Base-by-base conservation (phyloP, 2,797 vertebrate genomes). In the Schizothorax lantsangensis region DNA sequence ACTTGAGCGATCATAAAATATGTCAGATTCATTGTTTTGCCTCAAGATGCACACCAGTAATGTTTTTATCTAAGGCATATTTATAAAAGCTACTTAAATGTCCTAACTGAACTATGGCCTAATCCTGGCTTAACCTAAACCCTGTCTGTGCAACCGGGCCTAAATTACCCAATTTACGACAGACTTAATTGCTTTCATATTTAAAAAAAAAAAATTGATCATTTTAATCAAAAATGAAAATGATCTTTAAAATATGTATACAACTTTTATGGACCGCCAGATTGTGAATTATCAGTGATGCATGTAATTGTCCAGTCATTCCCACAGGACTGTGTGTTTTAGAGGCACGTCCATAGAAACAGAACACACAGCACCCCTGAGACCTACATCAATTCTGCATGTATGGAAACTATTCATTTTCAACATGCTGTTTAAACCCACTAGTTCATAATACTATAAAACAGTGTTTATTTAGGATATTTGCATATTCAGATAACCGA, bases 301-400 rank as follows among this genome's bases (percentile, higher is more conserved):
- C 75, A 47, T 79, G 49, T 33, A 54, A 85, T 79, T 66, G 23
- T 23, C 21, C 33, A 82, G n/a, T 57, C 72, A 75, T 91, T 93
- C 92, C 93, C 79, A 54, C 69, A 87, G 93, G 88, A 87, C 64
- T 87, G 73, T 75, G 2, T 94, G 93, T 94, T 94, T 94, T 91
- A 89, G 83, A 87, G 88, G 87, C 81, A 66, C 88, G 0, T 91
- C 93, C 94, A 94, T 94, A 92, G 93, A 84, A 92, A 95, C 92
- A 71, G 52, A 52, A 81, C 86, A 88, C 52, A 66, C 23, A 45
- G 66, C 45, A 74, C 74, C 72, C 77, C 5, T 15, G 87, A 87
- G 85, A 82, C 77, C 71, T 73, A 1, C 40, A 71, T 14, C 33
- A 71, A 78, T 26, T 49, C 45, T 33, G 45, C 54, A 68, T 59